Conservation (phyloP, 2,888 invertebrate genomes). For the Patella pellucida region DNA sequence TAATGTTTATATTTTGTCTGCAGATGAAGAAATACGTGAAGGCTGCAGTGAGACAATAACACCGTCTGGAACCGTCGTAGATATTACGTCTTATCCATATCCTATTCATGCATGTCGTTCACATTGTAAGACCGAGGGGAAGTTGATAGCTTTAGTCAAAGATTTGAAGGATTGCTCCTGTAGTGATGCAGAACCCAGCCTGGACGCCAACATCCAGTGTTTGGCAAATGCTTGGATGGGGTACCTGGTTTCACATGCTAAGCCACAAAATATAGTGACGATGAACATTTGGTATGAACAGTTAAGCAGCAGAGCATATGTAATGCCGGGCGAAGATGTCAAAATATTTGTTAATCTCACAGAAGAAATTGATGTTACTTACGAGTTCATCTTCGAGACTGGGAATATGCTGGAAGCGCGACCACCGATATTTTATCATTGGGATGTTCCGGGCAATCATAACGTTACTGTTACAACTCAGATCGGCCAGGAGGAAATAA, state of each 20-base stretch:
- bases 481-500: conserved; percentile 41
- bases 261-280: conserved; percentile 28
- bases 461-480: conserved; percentile 44
- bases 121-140: conserved; percentile 31
- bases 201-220: conserved; percentile 22
- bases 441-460: conserved; percentile 51
- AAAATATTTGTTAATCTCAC: conserved; percentile 43
- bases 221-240: conserved; percentile 38
- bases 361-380: conserved; percentile 42
- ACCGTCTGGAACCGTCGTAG: background rate
- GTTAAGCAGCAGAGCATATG: conserved; percentile 51
- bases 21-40: conserved; percentile 14
- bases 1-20: background rate
- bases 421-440: conserved; percentile 50
- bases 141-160: conserved; percentile 34
- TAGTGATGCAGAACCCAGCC: conserved; percentile 14
- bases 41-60: conserved; percentile 13
- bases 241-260: conserved; percentile 42
- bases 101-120: conserved; percentile 36
- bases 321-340: conserved; percentile 61
- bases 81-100: conserved; percentile 14
- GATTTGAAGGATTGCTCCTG: conserved; percentile 37
- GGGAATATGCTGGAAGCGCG: conserved; percentile 39
- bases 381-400: conserved; percentile 59
- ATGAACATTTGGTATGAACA: conserved; percentile 35